Conservation (phyloP, 1,140 invertebrate species). For the Papilio polytes region DNA sequence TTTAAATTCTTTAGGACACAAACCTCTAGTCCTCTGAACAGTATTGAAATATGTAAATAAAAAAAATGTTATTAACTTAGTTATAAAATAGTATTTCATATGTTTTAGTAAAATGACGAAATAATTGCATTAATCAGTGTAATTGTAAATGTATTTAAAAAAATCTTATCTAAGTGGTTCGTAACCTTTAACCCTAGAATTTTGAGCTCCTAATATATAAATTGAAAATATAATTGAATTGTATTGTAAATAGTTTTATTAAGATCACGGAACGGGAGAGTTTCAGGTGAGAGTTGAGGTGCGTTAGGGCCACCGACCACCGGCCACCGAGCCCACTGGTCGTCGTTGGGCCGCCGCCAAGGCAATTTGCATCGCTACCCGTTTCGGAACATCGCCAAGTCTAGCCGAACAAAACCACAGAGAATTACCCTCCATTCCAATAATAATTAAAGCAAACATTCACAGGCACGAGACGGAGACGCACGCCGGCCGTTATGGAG, state of each 20-base stretch:
- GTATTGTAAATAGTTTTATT: not conserved
- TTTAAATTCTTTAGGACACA: not conserved
- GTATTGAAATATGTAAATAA: not conserved
- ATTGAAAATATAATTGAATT: slow-evolving; percentile 18
- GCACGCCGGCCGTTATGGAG: slow-evolving; percentile 77
- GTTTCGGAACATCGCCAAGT: slow-evolving; percentile 83
- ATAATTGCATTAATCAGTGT: not conserved
- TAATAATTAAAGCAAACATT: slow-evolving; percentile 84
- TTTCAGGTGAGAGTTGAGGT: slow-evolving; percentile 65
- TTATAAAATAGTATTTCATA: not conserved
- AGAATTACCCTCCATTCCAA: slow-evolving; percentile 83
- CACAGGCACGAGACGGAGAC: slow-evolving; percentile 65
- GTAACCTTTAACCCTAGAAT: not conserved
- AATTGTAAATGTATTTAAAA: not conserved
- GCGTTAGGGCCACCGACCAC: slow-evolving; percentile 47
- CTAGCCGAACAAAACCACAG: slow-evolving; percentile 83
- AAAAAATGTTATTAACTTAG: not conserved
- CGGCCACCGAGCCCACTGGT: slow-evolving; percentile 70
- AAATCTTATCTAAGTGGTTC: not conserved
- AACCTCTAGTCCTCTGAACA: not conserved
- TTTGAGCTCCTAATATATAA: not conserved
- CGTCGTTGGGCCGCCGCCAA: slow-evolving; percentile 81
- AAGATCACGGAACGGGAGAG: not conserved
- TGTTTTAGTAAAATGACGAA: not conserved
- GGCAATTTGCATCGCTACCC: slow-evolving; percentile 83